Evolutionary conservation across 2,888 invertebrate genomes (phyloP).

Genomic region (Taphrorychus bicolor): DNA sequence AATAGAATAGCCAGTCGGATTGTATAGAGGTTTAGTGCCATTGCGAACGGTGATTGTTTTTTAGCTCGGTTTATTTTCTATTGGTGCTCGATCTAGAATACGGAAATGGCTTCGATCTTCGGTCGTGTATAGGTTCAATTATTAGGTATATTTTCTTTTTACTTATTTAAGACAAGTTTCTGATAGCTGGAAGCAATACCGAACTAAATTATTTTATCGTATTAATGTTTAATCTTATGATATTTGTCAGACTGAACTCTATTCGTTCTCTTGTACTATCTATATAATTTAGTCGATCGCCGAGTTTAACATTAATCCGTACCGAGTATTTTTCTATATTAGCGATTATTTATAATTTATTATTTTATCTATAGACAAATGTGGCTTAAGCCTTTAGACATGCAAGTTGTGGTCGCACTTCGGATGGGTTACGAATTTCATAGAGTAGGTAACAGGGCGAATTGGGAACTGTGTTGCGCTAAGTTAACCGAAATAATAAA

Average conservation of each 20-base stretch:
- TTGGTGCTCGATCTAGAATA: constrained; percentile 12
- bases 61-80: constrained; percentile 28
- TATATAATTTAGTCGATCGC: background rate
- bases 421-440: too few relatives aligned
- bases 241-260: background rate
- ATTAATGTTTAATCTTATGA: background rate
- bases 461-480: too few relatives aligned
- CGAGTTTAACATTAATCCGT: background rate
- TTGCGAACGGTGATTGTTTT: constrained; percentile 35
- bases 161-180: background rate
- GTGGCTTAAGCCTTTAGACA: background rate
- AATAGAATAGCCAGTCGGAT: constrained; percentile 1
- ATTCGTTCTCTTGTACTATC: background rate
- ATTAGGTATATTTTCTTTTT: too few relatives aligned
- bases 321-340: background rate
- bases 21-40: constrained; percentile 40
- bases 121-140: background rate
- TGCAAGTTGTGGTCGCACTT: background rate
- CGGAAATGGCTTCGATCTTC: constrained; percentile 3
- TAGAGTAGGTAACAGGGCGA: too few relatives aligned
- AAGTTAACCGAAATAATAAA: too few relatives aligned
- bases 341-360: background rate
- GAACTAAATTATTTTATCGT: background rate
- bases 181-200: background rate
- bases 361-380: background rate